phyloP scores from a whole-genome alignment of 2,888 invertebrate genomes.

The Syrphus vitripennis region DNA sequence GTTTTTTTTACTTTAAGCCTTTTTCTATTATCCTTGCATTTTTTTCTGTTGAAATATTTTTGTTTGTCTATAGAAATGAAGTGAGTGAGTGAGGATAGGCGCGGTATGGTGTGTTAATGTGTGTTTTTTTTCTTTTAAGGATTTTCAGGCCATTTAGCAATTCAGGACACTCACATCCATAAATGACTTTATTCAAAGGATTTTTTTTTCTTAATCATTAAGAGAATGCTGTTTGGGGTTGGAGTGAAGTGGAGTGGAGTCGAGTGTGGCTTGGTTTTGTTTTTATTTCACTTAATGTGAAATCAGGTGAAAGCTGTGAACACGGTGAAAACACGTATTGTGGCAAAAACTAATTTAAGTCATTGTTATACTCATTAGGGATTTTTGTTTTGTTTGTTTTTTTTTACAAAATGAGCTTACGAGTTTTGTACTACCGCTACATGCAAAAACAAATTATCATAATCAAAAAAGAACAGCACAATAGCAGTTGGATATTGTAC shows the following conservation, averaged over 20 bases:
- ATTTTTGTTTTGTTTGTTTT: not conserved
- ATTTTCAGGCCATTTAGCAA: conserved; percentile 62
- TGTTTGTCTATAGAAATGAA: not conserved
- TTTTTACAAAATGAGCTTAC: not conserved
- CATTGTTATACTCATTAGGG: not conserved
- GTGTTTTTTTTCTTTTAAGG: not conserved
- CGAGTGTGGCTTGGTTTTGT: not conserved
- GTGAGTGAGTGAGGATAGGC: not conserved
- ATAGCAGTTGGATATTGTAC: too few relatives aligned
- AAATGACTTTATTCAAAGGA: conserved; percentile 45
- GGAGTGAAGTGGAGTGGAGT: not conserved
- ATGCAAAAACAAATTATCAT: not conserved
- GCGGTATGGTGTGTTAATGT: not conserved
- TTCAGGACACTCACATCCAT: conserved; percentile 35
- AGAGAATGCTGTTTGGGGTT: not conserved
- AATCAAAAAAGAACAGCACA: not conserved
- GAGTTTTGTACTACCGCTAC: not conserved
- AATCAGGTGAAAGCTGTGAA: not conserved
- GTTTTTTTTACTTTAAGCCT: conserved; percentile 31
- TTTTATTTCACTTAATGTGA: conserved; percentile 17
- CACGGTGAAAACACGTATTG: not conserved
- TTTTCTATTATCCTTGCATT: conserved; percentile 9
- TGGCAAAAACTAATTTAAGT: not conserved
- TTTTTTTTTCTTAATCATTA: conserved; percentile 40
- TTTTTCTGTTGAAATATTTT: not conserved